Base-by-base conservation (phyloP, 2,113 vertebrate species). In the Triplophysa rosa region DNA sequence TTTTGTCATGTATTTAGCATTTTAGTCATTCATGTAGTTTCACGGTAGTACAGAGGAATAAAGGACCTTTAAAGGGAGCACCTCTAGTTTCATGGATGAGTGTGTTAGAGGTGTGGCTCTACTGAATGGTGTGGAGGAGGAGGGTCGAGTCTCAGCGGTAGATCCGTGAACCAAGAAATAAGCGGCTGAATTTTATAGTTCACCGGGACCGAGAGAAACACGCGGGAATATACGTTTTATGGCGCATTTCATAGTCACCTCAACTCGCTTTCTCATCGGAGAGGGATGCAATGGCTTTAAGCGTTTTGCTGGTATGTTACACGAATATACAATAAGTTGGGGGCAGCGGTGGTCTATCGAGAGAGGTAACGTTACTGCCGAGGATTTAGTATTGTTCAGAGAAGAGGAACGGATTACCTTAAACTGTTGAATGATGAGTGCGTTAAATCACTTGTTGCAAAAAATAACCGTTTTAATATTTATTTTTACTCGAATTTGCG, bases 101-200 rank as follows among this genome's bases (percentile, higher is more conserved):
- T 45, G 65, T 47, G 37, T 72, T 59, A 77, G 73, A 77, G 73
- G 73, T 77, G 73, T 77, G 73, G 73, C 73, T 65, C 73, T 45
- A 23, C 21, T 64, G 59, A 76, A 52, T 45, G 26, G 59, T 64
- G n/a, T 77, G 24, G 73, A 76, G 69, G 69, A 69, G 73, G 73
- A 77, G 62, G 45, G 61, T 65, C 61, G 45, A 65, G 45, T 23
- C 56, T 42, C 72, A 29, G 73, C 10, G 73, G 61, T 54, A 29
- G 61, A 77, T 65, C 45, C 40, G 62, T 47, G 58, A 74, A 58
- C 21, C 19, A 77, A 49, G 73, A 65, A 52, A 52, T 13, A 42
- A 65, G 26, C 19, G 73, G 61, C 11, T 76, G 59, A n/a, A 5
- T 33, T 16, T 54, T 65, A n/a, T 21, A 37, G 40, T 74, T 63